A percentile compares a stretch with the other conserved stretches of the same genome.
Evolutionary conservation across 92 coral and sea anemone species (phyloP).

Genomic region (Isaurus tuberculatus): DNA sequence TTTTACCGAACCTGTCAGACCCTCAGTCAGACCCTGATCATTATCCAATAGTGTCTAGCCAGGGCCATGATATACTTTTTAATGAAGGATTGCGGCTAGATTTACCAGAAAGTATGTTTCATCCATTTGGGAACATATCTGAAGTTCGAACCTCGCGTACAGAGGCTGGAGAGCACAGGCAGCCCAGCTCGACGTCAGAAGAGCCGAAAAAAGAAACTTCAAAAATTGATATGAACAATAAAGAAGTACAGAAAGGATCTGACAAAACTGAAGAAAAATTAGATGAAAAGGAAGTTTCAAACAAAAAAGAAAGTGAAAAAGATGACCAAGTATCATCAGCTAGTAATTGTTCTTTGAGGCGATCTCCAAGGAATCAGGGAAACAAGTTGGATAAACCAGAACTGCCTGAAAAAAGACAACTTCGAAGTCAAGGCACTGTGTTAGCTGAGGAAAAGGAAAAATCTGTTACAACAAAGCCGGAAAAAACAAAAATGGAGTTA

Average conservation of each 20-base stretch:
- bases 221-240: not conserved
- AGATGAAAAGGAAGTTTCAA: constrained; percentile 9
- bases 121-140: constrained; percentile 24
- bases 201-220: constrained; percentile 33
- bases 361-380: constrained; percentile 53
- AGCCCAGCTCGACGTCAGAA: constrained; percentile 37
- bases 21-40: constrained; percentile 52
- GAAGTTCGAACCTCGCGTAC: constrained; percentile 18
- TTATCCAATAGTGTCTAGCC: constrained; percentile 52
- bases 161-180: constrained; percentile 28
- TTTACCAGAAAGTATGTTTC: constrained; percentile 46
- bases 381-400: constrained; percentile 40
- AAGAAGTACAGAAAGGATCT: constrained; percentile 38
- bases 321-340: not conserved
- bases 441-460: constrained; percentile 18
- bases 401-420: not conserved
- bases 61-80: constrained; percentile 59
- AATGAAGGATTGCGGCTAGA: constrained; percentile 54
- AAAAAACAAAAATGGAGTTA: constrained; percentile 53
- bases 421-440: not conserved
- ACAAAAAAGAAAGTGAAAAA: constrained; percentile 29
- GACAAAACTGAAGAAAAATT: constrained; percentile 20
- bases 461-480: not conserved
- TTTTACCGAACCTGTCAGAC: constrained; percentile 46
- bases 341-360: constrained; percentile 39